phyloP scores from a whole-genome alignment of 1,140 invertebrate genomes.

The Drosophila bocki region DNA sequence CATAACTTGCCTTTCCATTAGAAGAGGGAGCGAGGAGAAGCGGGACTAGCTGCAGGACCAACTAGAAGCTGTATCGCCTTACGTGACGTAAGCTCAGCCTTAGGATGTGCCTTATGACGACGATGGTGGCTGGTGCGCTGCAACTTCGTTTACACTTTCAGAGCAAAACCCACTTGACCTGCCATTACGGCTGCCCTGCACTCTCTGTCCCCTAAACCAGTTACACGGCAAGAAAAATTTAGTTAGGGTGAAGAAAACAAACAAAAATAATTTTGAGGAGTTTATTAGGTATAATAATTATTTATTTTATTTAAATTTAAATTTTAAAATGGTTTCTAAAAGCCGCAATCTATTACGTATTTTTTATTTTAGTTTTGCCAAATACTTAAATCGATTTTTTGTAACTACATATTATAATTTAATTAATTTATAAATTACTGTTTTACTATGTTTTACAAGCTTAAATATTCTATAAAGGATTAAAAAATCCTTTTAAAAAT shows the following conservation, averaged over 20 bases:
- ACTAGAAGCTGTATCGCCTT: slow-evolving; percentile 29
- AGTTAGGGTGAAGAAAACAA: not conserved
- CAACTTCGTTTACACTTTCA: slow-evolving; percentile 37
- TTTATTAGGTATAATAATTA: no score
- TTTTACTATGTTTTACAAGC: no score
- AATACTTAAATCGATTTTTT: no score
- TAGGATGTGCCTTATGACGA: slow-evolving; percentile 33
- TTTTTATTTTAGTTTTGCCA: no score
- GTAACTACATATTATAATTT: no score
- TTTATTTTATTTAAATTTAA: no score
- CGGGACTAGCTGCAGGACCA: not conserved
- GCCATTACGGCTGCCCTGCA: slow-evolving; percentile 33
- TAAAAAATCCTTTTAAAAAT: no score
- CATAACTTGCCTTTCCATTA: slow-evolving; percentile 32
- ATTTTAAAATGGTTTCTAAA: no score
- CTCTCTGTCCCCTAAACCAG: not conserved
- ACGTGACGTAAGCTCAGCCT: slow-evolving; percentile 38
- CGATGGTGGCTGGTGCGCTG: slow-evolving; percentile 2
- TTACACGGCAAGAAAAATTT: not conserved
- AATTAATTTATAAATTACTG: no score
- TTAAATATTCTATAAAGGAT: no score
- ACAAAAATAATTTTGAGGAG: not conserved
- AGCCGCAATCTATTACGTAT: no score
- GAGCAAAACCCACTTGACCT: slow-evolving; percentile 45
- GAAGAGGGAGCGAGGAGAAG: not conserved